Percentiles rank a stretch among this genome's conserved stretches.
Conservation (phyloP, 64 coral and sea anemone species). For the Hydrozoanthus tunicans region DNA sequence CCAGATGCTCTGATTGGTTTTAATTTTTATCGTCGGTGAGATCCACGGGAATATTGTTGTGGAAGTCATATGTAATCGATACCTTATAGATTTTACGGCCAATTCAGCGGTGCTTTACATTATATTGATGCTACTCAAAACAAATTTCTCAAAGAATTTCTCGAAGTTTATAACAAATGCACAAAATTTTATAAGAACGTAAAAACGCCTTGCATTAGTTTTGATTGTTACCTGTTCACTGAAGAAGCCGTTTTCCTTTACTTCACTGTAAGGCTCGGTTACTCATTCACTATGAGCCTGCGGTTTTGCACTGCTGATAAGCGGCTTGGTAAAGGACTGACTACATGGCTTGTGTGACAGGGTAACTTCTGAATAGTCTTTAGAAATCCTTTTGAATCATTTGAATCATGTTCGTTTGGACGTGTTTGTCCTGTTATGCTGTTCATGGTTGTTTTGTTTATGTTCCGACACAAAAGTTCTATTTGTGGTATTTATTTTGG, state of each 20-base stretch:
- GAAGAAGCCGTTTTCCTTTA: no score
- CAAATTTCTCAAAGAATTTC: background rate
- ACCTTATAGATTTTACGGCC: background rate
- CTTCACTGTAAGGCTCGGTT: no score
- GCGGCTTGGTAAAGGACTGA: no score
- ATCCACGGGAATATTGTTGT: no score
- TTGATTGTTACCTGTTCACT: no score
- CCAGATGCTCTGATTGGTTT: no score
- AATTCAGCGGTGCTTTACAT: background rate
- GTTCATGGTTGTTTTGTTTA: background rate
- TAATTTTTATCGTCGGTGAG: no score
- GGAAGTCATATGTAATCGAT: background rate
- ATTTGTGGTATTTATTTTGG: constrained; percentile 41
- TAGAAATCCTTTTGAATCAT: background rate
- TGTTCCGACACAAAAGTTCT: background rate
- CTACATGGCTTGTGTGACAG: no score
- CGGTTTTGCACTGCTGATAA: no score
- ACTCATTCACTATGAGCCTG: no score
- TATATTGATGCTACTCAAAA: background rate
- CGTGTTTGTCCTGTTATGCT: background rate
- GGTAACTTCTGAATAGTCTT: no score
- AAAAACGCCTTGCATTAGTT: background rate
- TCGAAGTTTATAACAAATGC: background rate
- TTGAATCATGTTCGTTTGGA: background rate
- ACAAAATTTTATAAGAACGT: background rate